Base-by-base conservation (phyloP, 2,113 vertebrate species). In the Gnathonemus longibarbis region DNA sequence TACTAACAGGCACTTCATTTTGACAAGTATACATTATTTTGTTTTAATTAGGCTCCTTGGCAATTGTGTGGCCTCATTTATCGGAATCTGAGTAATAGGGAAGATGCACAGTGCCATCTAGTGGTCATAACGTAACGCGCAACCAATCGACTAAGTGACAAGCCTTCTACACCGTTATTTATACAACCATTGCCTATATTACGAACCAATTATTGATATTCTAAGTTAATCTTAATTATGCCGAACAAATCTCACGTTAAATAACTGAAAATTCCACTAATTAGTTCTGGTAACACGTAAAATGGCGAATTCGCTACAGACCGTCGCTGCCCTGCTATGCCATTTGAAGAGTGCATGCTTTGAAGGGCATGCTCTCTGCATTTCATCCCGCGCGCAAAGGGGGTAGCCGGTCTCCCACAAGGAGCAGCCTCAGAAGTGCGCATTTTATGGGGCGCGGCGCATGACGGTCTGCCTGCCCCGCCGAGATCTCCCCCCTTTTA, bases 401-500 rank as follows among this genome's bases (percentile, higher is more conserved):
- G 62, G 62, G 62, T 27, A 13, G 62, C 27, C 62, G 62, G n/a
- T 31, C 62, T 70, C 62, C 62, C 62, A 27, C 62, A 31, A 70
- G 27, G n/a, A 70, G 3, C 62, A 31, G 27, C 62, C 62, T 70
- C 62, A 13, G n/a, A 70, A 70, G n/a, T 70, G 11, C 62, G 62
- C 62, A 70, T 70, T 70, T 27, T 11, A 70, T 27, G 62, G 62
- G 10, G 62, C 62, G 9, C 62, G 62, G 35, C 74, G 35, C 74
- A 42, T 80, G 35, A 17, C 42, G 39, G 91, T 92, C 91, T 89
- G 89, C 90, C 90, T 88, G 91, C 90, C 84, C 90, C 90, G 66
- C n/a, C 49, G 24, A 92, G 92, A 93, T 94, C 93, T 93, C 93
- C 90, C 91, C 88, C 56, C 50, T 89, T 91, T 93, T 94, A 93